phyloP scores from a whole-genome alignment of 2,113 vertebrate species.

The Stigmatopora argus region DNA sequence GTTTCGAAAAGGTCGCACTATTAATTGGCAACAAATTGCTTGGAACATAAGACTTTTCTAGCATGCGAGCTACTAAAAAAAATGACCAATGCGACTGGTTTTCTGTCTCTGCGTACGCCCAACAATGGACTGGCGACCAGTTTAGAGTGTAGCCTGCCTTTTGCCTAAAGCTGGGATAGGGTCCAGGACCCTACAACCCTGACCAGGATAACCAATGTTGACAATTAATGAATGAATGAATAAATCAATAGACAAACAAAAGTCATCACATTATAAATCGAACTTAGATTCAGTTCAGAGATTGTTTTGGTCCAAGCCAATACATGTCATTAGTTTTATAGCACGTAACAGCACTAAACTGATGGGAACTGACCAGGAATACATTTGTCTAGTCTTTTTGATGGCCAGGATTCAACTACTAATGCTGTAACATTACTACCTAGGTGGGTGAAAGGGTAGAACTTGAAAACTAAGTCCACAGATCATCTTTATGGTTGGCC shows the following conservation, averaged over 20 bases:
- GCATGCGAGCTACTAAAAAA: too few species aligned
- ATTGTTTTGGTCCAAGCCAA: neutral
- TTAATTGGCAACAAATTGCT: too few species aligned
- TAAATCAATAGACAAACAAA: neutral
- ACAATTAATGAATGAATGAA: too few species aligned
- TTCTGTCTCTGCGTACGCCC: too few species aligned
- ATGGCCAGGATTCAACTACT: slow-evolving; percentile 3
- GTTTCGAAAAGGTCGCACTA: too few species aligned
- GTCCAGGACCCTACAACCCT: too few species aligned
- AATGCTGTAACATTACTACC: slow-evolving; percentile 43
- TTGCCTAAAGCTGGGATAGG: too few species aligned
- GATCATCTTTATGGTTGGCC: slow-evolving; percentile 56
- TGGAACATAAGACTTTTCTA: too few species aligned
- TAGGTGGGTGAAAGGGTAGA: slow-evolving; percentile 42
- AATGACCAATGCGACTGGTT: too few species aligned
- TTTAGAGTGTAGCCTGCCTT: too few species aligned
- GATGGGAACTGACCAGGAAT: neutral
- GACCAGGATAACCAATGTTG: too few species aligned
- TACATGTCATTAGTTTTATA: neutral
- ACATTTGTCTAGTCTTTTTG: neutral
- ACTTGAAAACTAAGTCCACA: slow-evolving; percentile 53
- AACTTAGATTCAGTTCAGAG: neutral
- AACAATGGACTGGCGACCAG: too few species aligned
- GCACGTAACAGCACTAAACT: neutral
- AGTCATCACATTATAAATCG: neutral